Conservation (phyloP, 2,113 vertebrate species). For the Ctenodactylus gundi region DNA sequence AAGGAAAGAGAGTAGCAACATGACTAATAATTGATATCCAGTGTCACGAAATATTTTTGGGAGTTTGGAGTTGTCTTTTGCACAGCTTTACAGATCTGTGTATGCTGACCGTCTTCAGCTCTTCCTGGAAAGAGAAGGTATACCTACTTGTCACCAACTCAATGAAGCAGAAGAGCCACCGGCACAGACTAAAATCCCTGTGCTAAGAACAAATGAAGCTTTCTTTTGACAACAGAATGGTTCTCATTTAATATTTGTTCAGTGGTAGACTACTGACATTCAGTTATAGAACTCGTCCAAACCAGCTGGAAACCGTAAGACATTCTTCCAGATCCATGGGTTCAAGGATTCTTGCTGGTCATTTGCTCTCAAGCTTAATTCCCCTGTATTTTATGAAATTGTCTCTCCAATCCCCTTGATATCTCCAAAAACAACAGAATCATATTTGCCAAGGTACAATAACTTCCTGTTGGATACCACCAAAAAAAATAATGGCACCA, state of each 20-base stretch:
- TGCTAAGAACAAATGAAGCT: neutral
- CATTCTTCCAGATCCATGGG: neutral
- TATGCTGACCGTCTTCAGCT: neutral
- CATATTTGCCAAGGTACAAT: conserved; percentile 41
- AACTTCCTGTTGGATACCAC: conserved; percentile 69
- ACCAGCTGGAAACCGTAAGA: conserved; percentile 34
- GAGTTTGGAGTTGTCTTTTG: conserved; percentile 4
- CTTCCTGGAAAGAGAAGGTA: neutral
- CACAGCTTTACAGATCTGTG: neutral
- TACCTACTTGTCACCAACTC: neutral
- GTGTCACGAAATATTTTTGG: conserved; percentile 40
- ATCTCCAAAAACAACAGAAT: conserved; percentile 71
- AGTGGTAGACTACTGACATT: conserved; percentile 28
- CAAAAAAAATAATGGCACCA: conserved; percentile 63
- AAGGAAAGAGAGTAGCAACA: neutral
- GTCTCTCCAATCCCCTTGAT: conserved; percentile 59
- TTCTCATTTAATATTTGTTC: conserved; percentile 27
- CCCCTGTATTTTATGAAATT: conserved; percentile 50
- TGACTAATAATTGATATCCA: conserved; percentile 8
- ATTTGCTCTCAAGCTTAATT: conserved; percentile 20
- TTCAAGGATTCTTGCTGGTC: conserved; percentile 43
- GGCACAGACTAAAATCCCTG: neutral
- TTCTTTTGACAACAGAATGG: conserved; percentile 1
- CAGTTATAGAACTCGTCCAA: conserved; percentile 22
- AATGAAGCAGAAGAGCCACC: neutral